Base-by-base conservation (phyloP, 2,797 vertebrate genomes). In the Sebastes taczanowskii region DNA sequence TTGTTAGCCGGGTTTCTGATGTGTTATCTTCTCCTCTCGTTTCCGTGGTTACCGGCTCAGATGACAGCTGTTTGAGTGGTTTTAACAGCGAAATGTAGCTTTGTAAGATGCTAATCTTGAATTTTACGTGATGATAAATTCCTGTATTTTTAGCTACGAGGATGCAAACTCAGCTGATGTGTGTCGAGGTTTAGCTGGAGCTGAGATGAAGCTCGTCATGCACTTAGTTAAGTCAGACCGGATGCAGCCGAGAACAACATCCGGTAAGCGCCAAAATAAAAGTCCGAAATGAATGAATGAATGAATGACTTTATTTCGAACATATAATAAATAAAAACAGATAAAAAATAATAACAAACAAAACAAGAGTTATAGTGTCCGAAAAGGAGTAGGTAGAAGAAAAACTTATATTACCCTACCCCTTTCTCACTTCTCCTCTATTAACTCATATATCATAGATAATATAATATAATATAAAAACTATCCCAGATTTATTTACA, bases 1-100 rank as follows among this genome's bases (percentile, higher is more conserved):
- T 95, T 96, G 95, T 95, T 94, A 89, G 94, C 93, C 93, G 92
- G 94, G 92, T 35, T 35, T 93, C 93, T 91, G 91, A 81, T 88
- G 86, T 86, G 73, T 82, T 88, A 72, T 85, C 34, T 84, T 74
- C 81, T 77, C 61, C 82, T 42, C 55, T 46, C 14, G 80, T 77
- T 68, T 80, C 77, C 65, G 79, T 59, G 62, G 74, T 77, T 32
- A 71, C 84, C 11, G 77, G 32, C 61, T 35, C 0, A 23, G 70
- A 67, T 83, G 85, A 77, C 89, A 78, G 63, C 55, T 86, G 46
- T 58, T 79, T 59, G 35, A 70, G 61, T 63, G 32, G 63, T 60
- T 74, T 42, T 16, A 34, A 63, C 52, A 27, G 72, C 25, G 61
- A 34, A 11, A 5, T 30, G 34, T 38, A 49, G 66, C 62, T 80